phyloP scores from a whole-genome alignment of 2,113 vertebrate species.

The Python bivittatus region DNA sequence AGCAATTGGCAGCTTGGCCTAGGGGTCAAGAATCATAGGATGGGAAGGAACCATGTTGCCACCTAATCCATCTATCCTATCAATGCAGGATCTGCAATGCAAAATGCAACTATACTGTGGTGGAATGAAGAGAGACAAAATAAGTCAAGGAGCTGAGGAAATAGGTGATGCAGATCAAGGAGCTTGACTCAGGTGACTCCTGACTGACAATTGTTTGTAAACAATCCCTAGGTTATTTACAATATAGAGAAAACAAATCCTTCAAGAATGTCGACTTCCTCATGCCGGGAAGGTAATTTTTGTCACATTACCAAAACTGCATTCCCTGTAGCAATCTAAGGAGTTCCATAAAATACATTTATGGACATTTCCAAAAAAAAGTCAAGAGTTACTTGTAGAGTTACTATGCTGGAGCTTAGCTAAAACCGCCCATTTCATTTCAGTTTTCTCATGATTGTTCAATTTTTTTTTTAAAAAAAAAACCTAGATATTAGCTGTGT shows the following conservation, averaged over 20 bases:
- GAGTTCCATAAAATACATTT: constrained; percentile 6
- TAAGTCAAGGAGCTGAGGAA: not conserved
- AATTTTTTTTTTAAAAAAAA: not conserved
- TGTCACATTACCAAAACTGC: constrained; percentile 38
- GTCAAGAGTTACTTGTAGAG: not conserved
- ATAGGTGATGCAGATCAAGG: not conserved
- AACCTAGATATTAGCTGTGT: not conserved
- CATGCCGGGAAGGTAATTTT: not conserved
- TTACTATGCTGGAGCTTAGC: constrained; percentile 25
- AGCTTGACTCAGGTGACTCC: not conserved
- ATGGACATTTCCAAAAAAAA: not conserved
- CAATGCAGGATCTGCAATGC: not conserved
- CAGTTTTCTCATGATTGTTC: not conserved
- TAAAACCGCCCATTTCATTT: constrained; percentile 32
- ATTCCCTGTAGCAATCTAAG: not conserved
- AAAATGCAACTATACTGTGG: not conserved
- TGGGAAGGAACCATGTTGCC: not conserved
- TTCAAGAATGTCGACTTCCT: constrained; percentile 36
- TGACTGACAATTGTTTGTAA: constrained; percentile 26
- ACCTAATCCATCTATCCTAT: not conserved
- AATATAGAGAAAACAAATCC: constrained; percentile 13
- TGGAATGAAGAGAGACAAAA: not conserved
- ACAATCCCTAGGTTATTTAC: constrained; percentile 13
- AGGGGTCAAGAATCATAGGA: not conserved
- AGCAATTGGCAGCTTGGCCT: not conserved